phyloP scores from a whole-genome alignment of 1,140 invertebrate genomes.

The Hycleus cichorii region DNA sequence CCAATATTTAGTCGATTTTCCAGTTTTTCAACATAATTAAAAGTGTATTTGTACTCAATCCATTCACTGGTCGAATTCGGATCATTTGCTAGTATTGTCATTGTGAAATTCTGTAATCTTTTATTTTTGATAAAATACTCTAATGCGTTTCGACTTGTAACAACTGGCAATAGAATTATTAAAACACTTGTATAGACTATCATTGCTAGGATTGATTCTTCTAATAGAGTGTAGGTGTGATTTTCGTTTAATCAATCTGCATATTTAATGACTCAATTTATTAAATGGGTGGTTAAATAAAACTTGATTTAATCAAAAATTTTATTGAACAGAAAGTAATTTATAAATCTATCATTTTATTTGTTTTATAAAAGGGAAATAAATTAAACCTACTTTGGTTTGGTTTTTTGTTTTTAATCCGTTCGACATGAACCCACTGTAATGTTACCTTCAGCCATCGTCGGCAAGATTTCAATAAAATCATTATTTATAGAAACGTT shows the following conservation, averaged over 20 bases:
- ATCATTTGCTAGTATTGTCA: conserved; percentile 10
- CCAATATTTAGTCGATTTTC: conserved; percentile 6
- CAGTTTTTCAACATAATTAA: background rate
- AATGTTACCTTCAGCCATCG: conserved; percentile 57
- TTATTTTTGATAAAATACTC: conserved; percentile 13
- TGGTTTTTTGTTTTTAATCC: conserved; percentile 43
- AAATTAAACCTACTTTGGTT: no score
- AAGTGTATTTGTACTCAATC: conserved; percentile 19
- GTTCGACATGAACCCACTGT: conserved; percentile 64
- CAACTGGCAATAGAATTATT: no score
- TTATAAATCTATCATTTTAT: no score
- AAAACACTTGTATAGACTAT: no score
- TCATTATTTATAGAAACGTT: conserved; percentile 61
- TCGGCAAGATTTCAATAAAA: conserved; percentile 50
- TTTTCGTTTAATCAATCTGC: no score
- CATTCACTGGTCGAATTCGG: conserved; percentile 5
- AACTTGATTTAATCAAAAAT: no score
- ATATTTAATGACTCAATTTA: no score
- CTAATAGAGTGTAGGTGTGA: no score
- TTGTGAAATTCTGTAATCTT: conserved; percentile 1
- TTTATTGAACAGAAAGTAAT: no score
- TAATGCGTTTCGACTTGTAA: conserved; percentile 5
- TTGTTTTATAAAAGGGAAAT: no score
- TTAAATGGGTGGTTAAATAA: no score
- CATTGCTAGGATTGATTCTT: no score